Conservation (phyloP, 1,140 invertebrate species). For the Dendrolimus punctatus region DNA sequence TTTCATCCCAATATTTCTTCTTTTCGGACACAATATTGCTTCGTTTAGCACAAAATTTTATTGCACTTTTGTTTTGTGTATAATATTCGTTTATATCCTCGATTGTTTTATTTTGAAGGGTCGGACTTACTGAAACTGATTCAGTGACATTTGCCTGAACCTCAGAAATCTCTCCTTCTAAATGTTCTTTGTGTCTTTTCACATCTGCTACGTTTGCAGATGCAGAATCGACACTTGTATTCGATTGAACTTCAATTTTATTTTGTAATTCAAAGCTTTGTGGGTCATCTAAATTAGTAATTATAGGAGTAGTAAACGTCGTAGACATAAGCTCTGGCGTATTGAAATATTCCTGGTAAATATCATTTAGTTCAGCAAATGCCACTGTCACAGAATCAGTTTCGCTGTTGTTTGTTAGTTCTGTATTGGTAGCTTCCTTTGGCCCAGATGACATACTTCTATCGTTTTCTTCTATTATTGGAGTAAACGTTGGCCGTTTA, state of each 20-base stretch:
- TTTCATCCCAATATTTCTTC: conserved; percentile 70
- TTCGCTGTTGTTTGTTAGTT: conserved; percentile 19
- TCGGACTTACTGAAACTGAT: conserved; percentile 68
- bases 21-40: conserved; percentile 64
- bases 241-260: conserved; percentile 1
- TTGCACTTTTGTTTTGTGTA: conserved; percentile 20
- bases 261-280: conserved; percentile 26
- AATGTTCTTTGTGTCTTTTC: conserved; percentile 53
- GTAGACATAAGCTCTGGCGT: conserved; percentile 21
- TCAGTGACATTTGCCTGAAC: conserved; percentile 69
- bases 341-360: conserved; percentile 47
- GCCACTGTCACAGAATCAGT: conserved; percentile 50
- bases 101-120: conserved; percentile 35
- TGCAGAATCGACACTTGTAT: conserved; percentile 57
- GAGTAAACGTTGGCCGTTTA: conserved; percentile 43
- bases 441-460: conserved; percentile 33
- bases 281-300: conserved; percentile 21
- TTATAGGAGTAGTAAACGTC: conserved; percentile 16
- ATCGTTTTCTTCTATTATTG: conserved; percentile 60
- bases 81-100: conserved; percentile 1
- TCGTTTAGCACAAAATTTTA: conserved; percentile 42
- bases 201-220: conserved; percentile 67
- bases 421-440: conserved; percentile 27
- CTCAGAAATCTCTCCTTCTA: conserved; percentile 67
- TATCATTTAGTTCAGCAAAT: conserved; percentile 60